Conservation (phyloP, 2,797 vertebrate species). For the Lacerta agilis region DNA sequence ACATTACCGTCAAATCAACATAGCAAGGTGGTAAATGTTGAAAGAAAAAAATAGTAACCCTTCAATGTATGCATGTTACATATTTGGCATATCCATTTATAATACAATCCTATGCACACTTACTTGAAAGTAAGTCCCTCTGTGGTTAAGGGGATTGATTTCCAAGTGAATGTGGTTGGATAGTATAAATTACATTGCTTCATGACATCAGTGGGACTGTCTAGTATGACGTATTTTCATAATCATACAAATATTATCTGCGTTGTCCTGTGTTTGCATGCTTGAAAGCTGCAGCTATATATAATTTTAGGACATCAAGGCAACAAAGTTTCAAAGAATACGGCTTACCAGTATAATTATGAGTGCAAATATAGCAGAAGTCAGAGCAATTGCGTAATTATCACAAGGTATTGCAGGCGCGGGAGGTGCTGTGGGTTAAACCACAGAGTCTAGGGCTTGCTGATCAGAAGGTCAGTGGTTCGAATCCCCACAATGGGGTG, state of each 20-base stretch:
- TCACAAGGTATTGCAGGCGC: background rate
- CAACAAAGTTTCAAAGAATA: background rate
- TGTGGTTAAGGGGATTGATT: background rate
- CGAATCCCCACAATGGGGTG: too few species aligned
- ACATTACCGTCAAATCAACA: slow-evolving; percentile 39
- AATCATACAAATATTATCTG: background rate
- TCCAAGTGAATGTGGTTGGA: background rate
- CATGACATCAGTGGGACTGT: accelerated
- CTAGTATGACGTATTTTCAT: background rate
- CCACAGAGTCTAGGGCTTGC: too few species aligned
- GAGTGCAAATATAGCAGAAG: background rate
- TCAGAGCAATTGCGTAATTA: background rate
- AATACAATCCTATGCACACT: background rate
- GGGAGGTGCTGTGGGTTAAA: too few species aligned
- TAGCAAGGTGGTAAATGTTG: background rate
- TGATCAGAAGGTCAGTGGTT: too few species aligned
- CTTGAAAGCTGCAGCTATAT: background rate
- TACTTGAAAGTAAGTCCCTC: too few species aligned
- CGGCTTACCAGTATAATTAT: background rate
- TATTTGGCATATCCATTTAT: background rate
- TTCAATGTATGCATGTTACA: background rate
- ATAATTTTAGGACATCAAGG: background rate
- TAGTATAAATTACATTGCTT: background rate
- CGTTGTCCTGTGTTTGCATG: background rate
- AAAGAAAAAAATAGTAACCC: background rate